Evolutionary conservation across 2,888 invertebrate genomes (phyloP).

Genomic region (Endomychus coccineus): DNA sequence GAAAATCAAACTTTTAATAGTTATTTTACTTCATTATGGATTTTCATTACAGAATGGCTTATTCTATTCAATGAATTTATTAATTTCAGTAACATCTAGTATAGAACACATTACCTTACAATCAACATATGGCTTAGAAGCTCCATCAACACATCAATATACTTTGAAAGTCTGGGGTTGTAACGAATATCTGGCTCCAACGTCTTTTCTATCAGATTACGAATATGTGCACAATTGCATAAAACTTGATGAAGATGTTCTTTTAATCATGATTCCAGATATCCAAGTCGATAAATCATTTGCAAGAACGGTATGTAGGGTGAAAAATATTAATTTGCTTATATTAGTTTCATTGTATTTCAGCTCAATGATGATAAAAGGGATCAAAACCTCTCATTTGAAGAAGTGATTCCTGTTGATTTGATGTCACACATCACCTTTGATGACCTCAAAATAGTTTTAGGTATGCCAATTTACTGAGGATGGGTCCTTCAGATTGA

Average conservation of each 20-base stretch:
- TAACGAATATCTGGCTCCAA: constrained; percentile 80
- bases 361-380: constrained; percentile 70
- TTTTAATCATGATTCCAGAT: constrained; percentile 59
- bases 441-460: constrained; percentile 75
- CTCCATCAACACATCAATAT: constrained; percentile 45
- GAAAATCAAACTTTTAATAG: too few relatives aligned
- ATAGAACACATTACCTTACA: constrained; percentile 81
- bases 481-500: neutral
- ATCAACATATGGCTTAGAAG: constrained; percentile 74
- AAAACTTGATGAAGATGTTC: constrained; percentile 83
- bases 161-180: constrained; percentile 75
- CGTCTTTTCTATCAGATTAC: constrained; percentile 78
- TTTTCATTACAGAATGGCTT: too few relatives aligned
- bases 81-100: constrained; percentile 71
- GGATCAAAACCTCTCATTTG: constrained; percentile 65
- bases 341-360: too few relatives aligned
- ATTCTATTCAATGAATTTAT: too few relatives aligned
- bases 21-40: too few relatives aligned
- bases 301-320: constrained; percentile 60
- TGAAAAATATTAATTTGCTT: too few relatives aligned
- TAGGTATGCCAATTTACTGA: constrained; percentile 52
- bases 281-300: constrained; percentile 61
- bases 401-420: constrained; percentile 73
- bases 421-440: constrained; percentile 63
- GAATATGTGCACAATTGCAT: constrained; percentile 91